phyloP scores from a whole-genome alignment of 1,140 invertebrate genomes.

The Himalopsyche phryganea region DNA sequence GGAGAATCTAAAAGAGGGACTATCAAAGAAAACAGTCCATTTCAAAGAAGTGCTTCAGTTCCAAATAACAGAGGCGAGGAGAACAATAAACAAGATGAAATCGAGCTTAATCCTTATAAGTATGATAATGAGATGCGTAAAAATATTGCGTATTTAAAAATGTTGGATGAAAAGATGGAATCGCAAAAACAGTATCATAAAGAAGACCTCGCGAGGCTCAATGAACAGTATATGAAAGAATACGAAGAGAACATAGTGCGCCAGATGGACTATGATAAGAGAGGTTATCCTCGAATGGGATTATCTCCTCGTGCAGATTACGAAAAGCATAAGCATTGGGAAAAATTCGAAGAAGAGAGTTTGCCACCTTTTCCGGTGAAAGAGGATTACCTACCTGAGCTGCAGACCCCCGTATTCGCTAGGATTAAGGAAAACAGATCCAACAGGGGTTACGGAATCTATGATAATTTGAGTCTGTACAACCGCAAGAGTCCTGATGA shows the following conservation, averaged over 20 bases:
- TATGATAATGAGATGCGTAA: constrained; percentile 29
- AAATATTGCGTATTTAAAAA: constrained; percentile 29
- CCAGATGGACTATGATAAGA: constrained; percentile 6
- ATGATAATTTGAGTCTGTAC: constrained; percentile 26
- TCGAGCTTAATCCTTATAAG: constrained; percentile 7
- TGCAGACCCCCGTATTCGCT: constrained; percentile 47
- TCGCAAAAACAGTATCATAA: constrained; percentile 20
- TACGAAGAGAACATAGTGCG: constrained; percentile 17
- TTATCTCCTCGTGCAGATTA: constrained; percentile 4
- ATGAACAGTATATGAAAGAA: constrained; percentile 23
- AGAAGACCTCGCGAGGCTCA: constrained; percentile 14
- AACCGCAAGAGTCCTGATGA: constrained; percentile 23
- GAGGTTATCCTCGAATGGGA: constrained; percentile 23
- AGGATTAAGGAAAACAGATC: constrained; percentile 41
- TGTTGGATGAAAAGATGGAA: constrained; percentile 25
- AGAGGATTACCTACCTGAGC: constrained; percentile 48
- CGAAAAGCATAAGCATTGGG: constrained; percentile 30
- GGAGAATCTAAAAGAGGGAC: constrained; percentile 26
- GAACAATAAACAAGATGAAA: background rate
- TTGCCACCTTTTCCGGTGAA: constrained; percentile 36
- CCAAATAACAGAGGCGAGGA: background rate
- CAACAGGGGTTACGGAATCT: constrained; percentile 24
- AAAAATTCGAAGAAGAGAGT: constrained; percentile 31
- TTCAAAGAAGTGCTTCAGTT: constrained; percentile 12
- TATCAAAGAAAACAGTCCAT: constrained; percentile 7